Conservation (phyloP, 2,113 vertebrate genomes). For the Calcarius ornatus region DNA sequence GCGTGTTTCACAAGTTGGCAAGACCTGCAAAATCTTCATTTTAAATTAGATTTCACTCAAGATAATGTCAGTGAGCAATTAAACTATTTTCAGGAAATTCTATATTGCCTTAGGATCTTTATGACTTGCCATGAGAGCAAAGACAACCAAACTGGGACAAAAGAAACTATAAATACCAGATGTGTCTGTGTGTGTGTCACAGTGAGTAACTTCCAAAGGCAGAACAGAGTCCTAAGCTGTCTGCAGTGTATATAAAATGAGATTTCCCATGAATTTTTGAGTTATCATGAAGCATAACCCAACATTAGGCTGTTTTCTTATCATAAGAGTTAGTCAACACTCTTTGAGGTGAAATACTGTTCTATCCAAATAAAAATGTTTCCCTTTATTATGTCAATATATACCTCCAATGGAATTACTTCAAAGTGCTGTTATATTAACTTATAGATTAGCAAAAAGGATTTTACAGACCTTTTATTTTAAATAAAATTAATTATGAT, state of each 20-base stretch:
- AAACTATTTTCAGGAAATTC: conserved; percentile 48
- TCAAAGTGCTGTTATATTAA: neutral
- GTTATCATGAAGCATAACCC: neutral
- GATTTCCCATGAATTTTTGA: neutral
- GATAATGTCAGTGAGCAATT: conserved; percentile 45
- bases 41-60: conserved; percentile 29
- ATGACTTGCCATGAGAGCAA: neutral
- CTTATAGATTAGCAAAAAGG: neutral
- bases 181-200: neutral
- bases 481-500: neutral
- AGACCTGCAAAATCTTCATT: neutral
- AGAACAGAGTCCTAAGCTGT: neutral
- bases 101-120: conserved; percentile 3
- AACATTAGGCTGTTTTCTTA: neutral
- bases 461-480: neutral
- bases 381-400: neutral
- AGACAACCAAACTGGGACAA: conserved; percentile 24
- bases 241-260: neutral
- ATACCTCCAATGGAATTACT: neutral
- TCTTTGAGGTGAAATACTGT: neutral
- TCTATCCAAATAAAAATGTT: neutral
- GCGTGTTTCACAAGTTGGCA: conserved; percentile 9
- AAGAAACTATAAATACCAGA: conserved; percentile 46
- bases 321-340: neutral
- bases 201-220: conserved; percentile 4